Evolutionary conservation across 2,113 vertebrate species (phyloP).

Genomic region (Pelusios castaneus): DNA sequence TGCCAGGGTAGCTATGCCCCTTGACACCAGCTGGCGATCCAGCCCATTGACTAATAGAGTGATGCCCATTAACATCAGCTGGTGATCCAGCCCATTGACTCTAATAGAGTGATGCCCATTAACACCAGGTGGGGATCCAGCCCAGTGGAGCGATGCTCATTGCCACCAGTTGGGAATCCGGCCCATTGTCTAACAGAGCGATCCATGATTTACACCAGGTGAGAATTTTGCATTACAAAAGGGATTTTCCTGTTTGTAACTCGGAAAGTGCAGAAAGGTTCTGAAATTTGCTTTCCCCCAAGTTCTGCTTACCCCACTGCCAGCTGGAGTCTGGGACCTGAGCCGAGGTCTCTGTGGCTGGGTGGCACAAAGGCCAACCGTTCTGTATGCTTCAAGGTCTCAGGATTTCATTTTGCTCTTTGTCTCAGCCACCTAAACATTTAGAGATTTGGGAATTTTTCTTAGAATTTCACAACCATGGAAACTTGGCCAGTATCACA

Average conservation of each 20-base stretch:
- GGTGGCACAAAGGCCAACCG: accelerated
- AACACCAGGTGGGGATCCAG: accelerated
- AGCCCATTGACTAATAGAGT: no score
- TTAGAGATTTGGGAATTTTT: not conserved
- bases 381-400: not conserved
- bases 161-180: no score
- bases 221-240: not conserved
- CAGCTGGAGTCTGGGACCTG: not conserved
- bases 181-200: no score
- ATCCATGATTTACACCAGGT: not conserved
- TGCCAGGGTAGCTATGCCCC: no score
- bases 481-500: not conserved
- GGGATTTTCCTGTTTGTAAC: not conserved
- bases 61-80: no score
- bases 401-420: not conserved
- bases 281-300: not conserved
- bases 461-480: not conserved
- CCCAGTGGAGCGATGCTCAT: no score
- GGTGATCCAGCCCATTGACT: no score
- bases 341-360: not conserved
- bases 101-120: no score
- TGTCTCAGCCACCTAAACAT: not conserved
- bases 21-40: no score
- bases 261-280: not conserved
- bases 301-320: no score